A percentile compares a stretch with the other conserved stretches of the same genome.
These are phyloP conservation scores for Eumeta japonica DNA, from an alignment of 1,140 invertebrate genomes.

Conservation along the genomic window DNA sequence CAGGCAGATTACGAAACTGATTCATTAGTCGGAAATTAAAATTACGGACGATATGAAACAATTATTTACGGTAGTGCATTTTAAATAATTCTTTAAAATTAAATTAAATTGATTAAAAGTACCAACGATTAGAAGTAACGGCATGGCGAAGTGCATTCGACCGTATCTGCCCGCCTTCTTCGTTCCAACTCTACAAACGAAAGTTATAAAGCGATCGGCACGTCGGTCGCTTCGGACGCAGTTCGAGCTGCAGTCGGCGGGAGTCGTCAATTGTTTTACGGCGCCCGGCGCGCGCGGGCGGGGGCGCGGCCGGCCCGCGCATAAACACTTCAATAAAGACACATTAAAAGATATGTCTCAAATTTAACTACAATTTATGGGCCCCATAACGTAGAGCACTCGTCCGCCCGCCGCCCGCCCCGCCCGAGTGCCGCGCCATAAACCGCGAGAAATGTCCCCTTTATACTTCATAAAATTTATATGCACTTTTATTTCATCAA, in stretches of 20 bases:
- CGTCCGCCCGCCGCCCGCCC: slow-evolving; percentile 10
- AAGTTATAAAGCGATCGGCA: background rate
- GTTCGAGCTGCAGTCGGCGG: slow-evolving; percentile 15
- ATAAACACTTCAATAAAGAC: slow-evolving; percentile 47
- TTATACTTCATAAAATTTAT: slow-evolving; percentile 54
- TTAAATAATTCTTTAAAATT: too few species aligned
- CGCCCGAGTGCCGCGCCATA: slow-evolving; percentile 32
- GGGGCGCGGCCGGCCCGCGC: slow-evolving; percentile 21
- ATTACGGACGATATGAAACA: too few species aligned
- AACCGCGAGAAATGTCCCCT: slow-evolving; percentile 41
- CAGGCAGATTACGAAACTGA: too few species aligned
- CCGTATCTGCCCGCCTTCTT: background rate
- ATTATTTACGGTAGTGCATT: too few species aligned
- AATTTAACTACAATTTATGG: slow-evolving; percentile 48
- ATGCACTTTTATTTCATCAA: slow-evolving; percentile 46
- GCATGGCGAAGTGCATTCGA: background rate
- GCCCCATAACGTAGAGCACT: slow-evolving; percentile 29
- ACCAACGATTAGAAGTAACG: too few species aligned
- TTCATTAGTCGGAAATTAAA: too few species aligned
- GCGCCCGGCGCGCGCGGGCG: too few species aligned
- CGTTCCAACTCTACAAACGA: background rate
- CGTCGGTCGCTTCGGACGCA: slow-evolving; percentile 10
- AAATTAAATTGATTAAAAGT: too few species aligned
- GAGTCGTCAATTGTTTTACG: too few species aligned
- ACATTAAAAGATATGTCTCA: slow-evolving; percentile 48